phyloP scores from a whole-genome alignment of 2,888 invertebrate species.

The Torymus auratus region DNA sequence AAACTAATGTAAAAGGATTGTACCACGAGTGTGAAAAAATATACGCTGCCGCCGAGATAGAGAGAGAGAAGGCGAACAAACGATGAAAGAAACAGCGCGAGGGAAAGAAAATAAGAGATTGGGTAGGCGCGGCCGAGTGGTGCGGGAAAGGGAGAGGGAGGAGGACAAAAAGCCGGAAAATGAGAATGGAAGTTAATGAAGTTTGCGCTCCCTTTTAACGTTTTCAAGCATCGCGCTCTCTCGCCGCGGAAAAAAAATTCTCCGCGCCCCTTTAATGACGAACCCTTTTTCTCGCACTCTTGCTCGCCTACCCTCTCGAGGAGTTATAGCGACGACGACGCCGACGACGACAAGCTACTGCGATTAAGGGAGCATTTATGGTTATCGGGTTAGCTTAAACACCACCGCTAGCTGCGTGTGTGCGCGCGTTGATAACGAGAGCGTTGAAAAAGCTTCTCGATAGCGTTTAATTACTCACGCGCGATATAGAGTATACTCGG shows the following conservation, averaged over 20 bases:
- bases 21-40: neutral
- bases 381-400: conserved; percentile 31
- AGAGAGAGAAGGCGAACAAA: neutral
- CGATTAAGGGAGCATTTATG: conserved; percentile 47
- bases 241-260: conserved; percentile 36
- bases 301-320: neutral
- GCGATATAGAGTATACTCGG: no score
- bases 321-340: conserved; percentile 12
- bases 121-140: conserved; percentile 23
- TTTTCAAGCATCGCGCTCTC: conserved; percentile 45
- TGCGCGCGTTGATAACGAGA: no score
- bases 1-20: no score
- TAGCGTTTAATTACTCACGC: no score
- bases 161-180: conserved; percentile 41
- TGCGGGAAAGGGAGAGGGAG: neutral
- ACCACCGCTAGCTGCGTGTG: no score
- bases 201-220: conserved; percentile 64
- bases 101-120: neutral
- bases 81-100: conserved; percentile 10
- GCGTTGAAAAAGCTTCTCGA: no score
- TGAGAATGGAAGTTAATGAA: conserved; percentile 55
- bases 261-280: conserved; percentile 42
- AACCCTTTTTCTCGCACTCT: conserved; percentile 1
- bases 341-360: conserved; percentile 23
- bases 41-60: neutral